A percentile compares a stretch with the other conserved stretches of the same genome.
phyloP scores from a whole-genome alignment of 2,797 vertebrate species.

The Rhabdophis nuchalis region DNA sequence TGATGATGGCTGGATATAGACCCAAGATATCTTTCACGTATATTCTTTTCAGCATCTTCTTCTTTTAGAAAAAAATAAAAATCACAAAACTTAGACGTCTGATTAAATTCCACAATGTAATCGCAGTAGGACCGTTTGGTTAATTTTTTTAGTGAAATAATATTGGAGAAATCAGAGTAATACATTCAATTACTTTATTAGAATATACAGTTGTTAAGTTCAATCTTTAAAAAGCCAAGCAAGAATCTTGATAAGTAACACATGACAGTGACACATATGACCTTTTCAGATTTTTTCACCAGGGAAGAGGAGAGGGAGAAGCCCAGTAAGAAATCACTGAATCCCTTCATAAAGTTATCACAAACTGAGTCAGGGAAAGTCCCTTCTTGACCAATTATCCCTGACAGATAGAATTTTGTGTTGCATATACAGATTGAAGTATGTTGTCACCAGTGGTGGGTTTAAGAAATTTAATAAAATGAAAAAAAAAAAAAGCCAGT shows the following conservation, averaged over 20 bases:
- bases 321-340: rapidly evolving
- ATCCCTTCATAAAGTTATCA: rapidly evolving
- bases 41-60: background rate
- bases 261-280: background rate
- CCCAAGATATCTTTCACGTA: background rate
- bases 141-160: background rate
- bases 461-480: too few species aligned
- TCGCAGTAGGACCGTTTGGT: background rate
- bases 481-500: too few species aligned
- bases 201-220: background rate
- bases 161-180: background rate
- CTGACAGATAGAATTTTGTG: background rate
- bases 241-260: background rate
- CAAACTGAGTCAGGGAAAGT: background rate
- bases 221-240: background rate
- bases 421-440: background rate
- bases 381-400: slow-evolving; percentile 6
- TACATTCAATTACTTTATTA: background rate
- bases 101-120: background rate
- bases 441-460: background rate
- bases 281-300: rapidly evolving
- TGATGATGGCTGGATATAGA: background rate
- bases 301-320: background rate
- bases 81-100: background rate
- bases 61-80: background rate